Conservation (phyloP, 53 echinoderm and acorn worm genomes). For the Apostichopus leukothele region DNA sequence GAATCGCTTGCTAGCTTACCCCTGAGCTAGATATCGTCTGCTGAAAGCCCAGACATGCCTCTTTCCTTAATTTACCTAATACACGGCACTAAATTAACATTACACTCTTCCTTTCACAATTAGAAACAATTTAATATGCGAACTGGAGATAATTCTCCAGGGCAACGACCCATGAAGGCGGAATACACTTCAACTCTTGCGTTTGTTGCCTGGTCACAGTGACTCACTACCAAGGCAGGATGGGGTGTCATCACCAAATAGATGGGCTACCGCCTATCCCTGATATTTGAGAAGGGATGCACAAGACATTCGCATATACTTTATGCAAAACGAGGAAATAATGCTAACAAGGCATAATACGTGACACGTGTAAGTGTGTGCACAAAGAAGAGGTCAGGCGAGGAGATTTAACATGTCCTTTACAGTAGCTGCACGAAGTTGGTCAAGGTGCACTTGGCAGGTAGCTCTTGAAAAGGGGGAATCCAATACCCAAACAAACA, state of each 20-base stretch:
- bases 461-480: background rate
- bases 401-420: background rate
- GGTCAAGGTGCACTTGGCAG: background rate
- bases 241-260: slow-evolving; percentile 37
- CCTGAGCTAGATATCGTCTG: too few species aligned
- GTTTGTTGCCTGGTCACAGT: slow-evolving; percentile 13
- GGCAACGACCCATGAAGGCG: slow-evolving; percentile 33
- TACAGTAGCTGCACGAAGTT: background rate
- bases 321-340: slow-evolving; percentile 23
- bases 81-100: background rate
- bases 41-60: background rate
- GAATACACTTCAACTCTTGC: background rate
- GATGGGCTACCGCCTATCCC: slow-evolving; percentile 3
- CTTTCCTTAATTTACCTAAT: slow-evolving; percentile 6
- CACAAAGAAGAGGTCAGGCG: slow-evolving; percentile 9
- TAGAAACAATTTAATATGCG: slow-evolving; percentile 32
- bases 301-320: background rate
- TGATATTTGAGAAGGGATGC: slow-evolving; percentile 36
- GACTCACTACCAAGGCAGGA: slow-evolving; percentile 38
- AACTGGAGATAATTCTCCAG: background rate
- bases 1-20: too few species aligned
- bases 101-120: slow-evolving; percentile 5
- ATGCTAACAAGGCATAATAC: slow-evolving; percentile 5
- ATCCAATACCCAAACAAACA: background rate
- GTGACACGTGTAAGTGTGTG: slow-evolving; percentile 1